A percentile compares a stretch with the other conserved stretches of the same genome.
phyloP scores from a whole-genome alignment of 2,888 invertebrate species.

The Torymus auratus region DNA sequence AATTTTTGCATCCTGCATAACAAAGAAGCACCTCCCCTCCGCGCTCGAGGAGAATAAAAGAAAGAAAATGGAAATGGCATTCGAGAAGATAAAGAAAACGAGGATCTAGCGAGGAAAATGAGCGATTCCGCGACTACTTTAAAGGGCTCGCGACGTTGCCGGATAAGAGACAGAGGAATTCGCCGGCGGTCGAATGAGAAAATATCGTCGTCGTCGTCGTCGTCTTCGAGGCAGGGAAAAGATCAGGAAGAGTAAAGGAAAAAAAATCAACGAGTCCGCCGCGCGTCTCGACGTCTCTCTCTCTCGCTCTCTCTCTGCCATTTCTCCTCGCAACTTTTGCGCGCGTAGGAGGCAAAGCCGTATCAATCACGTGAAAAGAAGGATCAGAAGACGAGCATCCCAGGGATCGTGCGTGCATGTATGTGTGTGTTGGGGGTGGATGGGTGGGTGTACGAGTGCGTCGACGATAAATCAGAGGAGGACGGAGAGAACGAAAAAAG shows the following conservation, averaged over 20 bases:
- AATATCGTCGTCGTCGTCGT: slow-evolving; percentile 20
- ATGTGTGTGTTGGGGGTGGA: not conserved
- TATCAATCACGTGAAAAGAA: slow-evolving; percentile 53
- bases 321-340: too few species aligned
- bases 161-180: not conserved
- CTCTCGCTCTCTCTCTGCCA: too few species aligned
- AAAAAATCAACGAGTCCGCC: too few species aligned
- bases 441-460: not conserved
- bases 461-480: slow-evolving; percentile 43
- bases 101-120: not conserved
- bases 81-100: not conserved
- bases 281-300: too few species aligned
- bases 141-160: not conserved
- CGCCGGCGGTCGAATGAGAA: slow-evolving; percentile 35
- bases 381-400: slow-evolving; percentile 8
- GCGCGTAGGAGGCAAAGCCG: not conserved
- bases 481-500: slow-evolving; percentile 1
- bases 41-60: not conserved
- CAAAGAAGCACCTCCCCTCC: too few species aligned
- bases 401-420: too few species aligned
- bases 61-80: not conserved
- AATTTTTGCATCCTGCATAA: too few species aligned
- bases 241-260: too few species aligned
- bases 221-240: too few species aligned
- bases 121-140: slow-evolving; percentile 19